Conservation (phyloP, 1,140 invertebrate genomes). For the Zophobas morio region DNA sequence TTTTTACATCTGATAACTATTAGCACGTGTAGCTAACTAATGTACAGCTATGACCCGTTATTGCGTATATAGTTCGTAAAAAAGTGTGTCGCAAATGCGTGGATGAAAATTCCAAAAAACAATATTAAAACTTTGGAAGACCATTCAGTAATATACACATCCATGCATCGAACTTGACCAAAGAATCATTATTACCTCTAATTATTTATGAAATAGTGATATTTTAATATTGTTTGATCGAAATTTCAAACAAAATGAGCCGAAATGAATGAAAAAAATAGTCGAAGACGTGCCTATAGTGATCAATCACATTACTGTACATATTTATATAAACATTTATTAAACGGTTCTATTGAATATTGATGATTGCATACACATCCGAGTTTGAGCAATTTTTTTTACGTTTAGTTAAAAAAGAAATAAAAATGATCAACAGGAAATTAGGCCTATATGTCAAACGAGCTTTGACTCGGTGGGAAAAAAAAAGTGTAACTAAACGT, state of each 20-base stretch:
- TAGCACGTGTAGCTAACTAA: slow-evolving; percentile 54
- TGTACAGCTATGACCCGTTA: slow-evolving; percentile 48
- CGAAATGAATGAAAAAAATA: slow-evolving; percentile 36
- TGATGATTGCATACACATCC: slow-evolving; percentile 53
- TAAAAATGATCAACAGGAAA: slow-evolving; percentile 40
- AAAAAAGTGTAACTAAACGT: slow-evolving; percentile 12
- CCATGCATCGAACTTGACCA: slow-evolving; percentile 47
- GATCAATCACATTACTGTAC: slow-evolving; percentile 53
- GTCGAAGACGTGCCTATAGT: slow-evolving; percentile 55
- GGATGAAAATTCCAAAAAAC: slow-evolving; percentile 52
- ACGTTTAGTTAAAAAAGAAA: slow-evolving; percentile 39
- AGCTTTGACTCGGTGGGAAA: background rate
- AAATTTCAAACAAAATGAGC: slow-evolving; percentile 47
- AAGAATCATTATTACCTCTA: slow-evolving; percentile 44
- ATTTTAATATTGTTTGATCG: slow-evolving; percentile 51
- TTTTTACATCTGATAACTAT: slow-evolving; percentile 58
- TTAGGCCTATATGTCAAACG: slow-evolving; percentile 40
- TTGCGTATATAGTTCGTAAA: slow-evolving; percentile 50
- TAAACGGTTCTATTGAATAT: slow-evolving; percentile 51
- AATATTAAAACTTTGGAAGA: slow-evolving; percentile 59
- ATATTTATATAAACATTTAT: slow-evolving; percentile 55
- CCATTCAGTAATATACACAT: slow-evolving; percentile 52
- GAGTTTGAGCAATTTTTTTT: slow-evolving; percentile 54
- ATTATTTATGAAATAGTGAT: slow-evolving; percentile 48
- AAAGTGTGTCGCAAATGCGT: slow-evolving; percentile 43